Percentiles rank a stretch among this genome's conserved stretches.
phyloP scores from a whole-genome alignment of 2,797 vertebrate genomes.

The Girardinus metallicus region DNA sequence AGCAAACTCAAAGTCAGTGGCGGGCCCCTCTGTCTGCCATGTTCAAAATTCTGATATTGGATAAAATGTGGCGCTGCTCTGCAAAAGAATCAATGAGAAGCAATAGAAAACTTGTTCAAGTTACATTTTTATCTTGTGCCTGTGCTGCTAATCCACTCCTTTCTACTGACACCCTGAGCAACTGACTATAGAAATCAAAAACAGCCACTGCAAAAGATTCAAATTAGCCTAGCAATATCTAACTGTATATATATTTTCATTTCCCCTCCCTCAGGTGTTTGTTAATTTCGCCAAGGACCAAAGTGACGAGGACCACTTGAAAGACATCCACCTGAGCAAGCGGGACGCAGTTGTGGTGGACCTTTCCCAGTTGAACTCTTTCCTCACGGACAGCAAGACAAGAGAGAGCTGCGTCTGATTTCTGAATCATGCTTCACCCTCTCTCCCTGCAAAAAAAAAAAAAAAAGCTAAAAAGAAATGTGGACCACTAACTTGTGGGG shows the following conservation, averaged over 20 bases:
- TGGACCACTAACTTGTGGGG: slow-evolving; percentile 58
- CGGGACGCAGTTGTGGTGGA: slow-evolving; percentile 91
- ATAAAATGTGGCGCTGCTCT: background rate
- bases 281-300: slow-evolving; percentile 99
- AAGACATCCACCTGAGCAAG: slow-evolving; percentile 93
- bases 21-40: background rate
- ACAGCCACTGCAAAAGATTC: background rate
- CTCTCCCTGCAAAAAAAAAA: slow-evolving; percentile 4
- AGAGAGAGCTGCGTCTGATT: slow-evolving; percentile 95
- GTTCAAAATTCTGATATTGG: background rate
- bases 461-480: background rate
- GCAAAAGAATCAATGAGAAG: background rate
- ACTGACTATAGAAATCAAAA: background rate
- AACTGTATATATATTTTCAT: slow-evolving; percentile 10
- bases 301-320: slow-evolving; percentile 97
- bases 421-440: slow-evolving; percentile 34
- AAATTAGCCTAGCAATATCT: background rate
- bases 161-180: background rate
- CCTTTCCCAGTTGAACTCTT: slow-evolving; percentile 88
- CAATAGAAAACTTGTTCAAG: background rate
- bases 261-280: slow-evolving; percentile 86
- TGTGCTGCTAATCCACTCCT: background rate
- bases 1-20: background rate
- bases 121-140: background rate
- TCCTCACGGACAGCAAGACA: slow-evolving; percentile 88